Conservation (phyloP, 1,140 invertebrate genomes). For the Drosophila arizonae region DNA sequence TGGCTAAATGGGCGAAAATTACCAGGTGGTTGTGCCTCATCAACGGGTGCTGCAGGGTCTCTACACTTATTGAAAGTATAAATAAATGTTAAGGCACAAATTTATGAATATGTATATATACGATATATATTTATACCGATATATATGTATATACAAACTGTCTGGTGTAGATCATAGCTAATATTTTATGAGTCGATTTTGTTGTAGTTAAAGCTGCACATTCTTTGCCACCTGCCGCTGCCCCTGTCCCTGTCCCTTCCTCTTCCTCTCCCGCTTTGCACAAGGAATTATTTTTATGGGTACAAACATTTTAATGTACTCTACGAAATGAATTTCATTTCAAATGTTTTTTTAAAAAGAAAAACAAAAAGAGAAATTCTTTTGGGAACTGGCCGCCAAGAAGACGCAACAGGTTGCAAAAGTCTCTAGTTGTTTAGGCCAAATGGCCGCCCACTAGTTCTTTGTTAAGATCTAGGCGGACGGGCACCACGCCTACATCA, state of each 20-base stretch:
- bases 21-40: constrained; percentile 56
- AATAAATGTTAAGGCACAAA: constrained; percentile 66
- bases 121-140: background rate
- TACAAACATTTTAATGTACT: constrained; percentile 72
- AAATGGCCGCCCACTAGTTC: constrained; percentile 22
- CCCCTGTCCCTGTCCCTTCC: background rate
- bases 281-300: constrained; percentile 41
- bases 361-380: constrained; percentile 11
- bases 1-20: constrained; percentile 30
- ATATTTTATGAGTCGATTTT: constrained; percentile 27
- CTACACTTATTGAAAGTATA: constrained; percentile 30
- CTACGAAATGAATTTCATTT: constrained; percentile 27
- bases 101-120: constrained; percentile 13
- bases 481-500: constrained; percentile 48
- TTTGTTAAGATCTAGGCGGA: background rate
- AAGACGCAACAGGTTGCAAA: constrained; percentile 71
- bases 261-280: constrained; percentile 10
- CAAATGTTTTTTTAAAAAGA: constrained; percentile 19
- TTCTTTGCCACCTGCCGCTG: constrained; percentile 41
- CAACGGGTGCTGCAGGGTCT: constrained; percentile 5
- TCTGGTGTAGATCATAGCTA: constrained; percentile 52
- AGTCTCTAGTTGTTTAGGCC: constrained; percentile 33
- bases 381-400: constrained; percentile 47
- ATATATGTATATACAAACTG: constrained; percentile 12
- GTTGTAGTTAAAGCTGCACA: constrained; percentile 5